Evolutionary conservation across 2,113 vertebrate genomes (phyloP).

Genomic region (Panthera leo): DNA sequence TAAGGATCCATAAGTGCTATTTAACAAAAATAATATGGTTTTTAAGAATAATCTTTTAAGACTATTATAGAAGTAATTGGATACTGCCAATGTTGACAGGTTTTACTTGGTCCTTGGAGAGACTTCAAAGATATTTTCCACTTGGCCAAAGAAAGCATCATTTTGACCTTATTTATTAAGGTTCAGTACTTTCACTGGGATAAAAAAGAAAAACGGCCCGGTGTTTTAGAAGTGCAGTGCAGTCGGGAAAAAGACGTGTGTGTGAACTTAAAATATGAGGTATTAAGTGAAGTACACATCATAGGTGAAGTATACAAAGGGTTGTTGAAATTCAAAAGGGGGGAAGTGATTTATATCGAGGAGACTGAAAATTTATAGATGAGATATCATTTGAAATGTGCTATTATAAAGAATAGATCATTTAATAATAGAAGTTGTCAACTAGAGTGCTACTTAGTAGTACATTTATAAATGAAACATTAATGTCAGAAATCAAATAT

Average conservation of each 20-base stretch:
- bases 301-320: background rate
- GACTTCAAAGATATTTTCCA: background rate
- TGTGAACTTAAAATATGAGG: background rate
- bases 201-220: background rate
- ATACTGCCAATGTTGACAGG: background rate
- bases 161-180: constrained; percentile 40
- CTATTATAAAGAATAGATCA: background rate
- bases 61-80: background rate
- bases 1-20: background rate
- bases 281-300: background rate
- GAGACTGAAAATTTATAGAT: background rate
- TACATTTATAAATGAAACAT: background rate
- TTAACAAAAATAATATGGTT: background rate
- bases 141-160: background rate
- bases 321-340: background rate
- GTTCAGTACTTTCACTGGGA: background rate
- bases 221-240: background rate
- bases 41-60: background rate
- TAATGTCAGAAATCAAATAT: background rate
- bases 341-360: background rate
- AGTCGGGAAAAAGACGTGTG: background rate
- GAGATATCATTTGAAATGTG: background rate
- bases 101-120: constrained; percentile 1
- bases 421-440: background rate
- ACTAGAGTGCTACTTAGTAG: background rate